Percentiles rank a stretch among this genome's conserved stretches.
Conservation (phyloP, 2,113 vertebrate species). For the Nesoenas mayeri region DNA sequence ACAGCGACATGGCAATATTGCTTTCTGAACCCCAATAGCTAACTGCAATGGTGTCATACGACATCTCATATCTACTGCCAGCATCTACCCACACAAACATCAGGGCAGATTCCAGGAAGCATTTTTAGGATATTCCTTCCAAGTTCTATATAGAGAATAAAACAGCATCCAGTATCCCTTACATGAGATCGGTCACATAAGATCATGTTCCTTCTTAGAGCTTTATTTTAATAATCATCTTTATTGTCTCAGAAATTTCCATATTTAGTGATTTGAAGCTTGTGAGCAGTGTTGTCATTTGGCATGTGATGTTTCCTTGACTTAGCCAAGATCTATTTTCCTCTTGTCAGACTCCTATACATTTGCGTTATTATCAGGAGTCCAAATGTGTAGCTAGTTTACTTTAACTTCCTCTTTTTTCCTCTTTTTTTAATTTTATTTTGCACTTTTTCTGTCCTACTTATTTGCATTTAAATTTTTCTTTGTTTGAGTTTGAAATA, state of each 20-base stretch:
- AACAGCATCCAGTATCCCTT: neutral
- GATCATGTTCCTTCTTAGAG: neutral
- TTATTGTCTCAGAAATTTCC: neutral
- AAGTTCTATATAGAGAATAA: neutral
- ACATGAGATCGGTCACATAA: neutral
- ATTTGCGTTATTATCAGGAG: neutral
- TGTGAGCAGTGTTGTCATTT: neutral
- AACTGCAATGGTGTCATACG: neutral
- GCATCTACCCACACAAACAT: neutral
- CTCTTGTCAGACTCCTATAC: neutral
- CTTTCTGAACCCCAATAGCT: neutral
- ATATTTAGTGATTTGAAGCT: neutral
- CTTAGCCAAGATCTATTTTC: neutral
- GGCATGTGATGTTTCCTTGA: neutral
- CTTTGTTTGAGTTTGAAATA: neutral
- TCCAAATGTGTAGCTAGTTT: neutral
- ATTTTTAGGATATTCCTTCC: neutral
- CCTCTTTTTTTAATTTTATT: neutral
- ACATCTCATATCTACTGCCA: neutral
- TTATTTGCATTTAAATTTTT: neutral
- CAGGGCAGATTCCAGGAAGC: neutral
- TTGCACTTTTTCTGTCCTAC: neutral
- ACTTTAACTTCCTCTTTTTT: neutral
- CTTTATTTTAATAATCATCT: neutral
- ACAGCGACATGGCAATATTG: fast-evolving